These are phyloP conservation scores for Trissoscelio sp. DNA, from an alignment of 2,888 invertebrate species.

Conservation along the genomic window DNA sequence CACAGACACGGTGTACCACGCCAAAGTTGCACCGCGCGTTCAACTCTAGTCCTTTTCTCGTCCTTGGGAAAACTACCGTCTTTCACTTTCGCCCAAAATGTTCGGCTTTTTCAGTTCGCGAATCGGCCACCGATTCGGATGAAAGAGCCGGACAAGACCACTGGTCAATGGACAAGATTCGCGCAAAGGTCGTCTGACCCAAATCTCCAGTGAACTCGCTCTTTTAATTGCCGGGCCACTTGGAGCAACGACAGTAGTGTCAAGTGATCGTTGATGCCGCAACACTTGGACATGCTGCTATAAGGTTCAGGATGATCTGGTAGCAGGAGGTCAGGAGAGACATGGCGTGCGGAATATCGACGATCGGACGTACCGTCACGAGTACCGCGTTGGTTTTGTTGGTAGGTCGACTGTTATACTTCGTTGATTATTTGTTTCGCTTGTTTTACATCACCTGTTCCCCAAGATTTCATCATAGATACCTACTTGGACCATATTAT, in stretches of 20 bases:
- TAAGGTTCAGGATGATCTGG: conserved; percentile 77
- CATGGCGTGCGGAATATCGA: conserved; percentile 77
- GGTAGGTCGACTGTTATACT: conserved; percentile 75
- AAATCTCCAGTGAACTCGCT: conserved; percentile 20
- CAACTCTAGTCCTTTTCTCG: conserved; percentile 56
- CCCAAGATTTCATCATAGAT: not conserved
- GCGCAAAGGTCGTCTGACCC: not conserved
- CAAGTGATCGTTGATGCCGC: conserved; percentile 36
- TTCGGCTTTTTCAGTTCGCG: conserved; percentile 16
- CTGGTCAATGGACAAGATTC: conserved; percentile 35
- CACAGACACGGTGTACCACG: conserved; percentile 31
- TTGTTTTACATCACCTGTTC: not conserved
- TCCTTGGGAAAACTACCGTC: conserved; percentile 29
- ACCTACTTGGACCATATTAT: too few species aligned
- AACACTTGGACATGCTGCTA: conserved; percentile 65
- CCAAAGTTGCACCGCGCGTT: conserved; percentile 29
- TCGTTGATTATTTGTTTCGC: not conserved
- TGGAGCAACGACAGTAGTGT: conserved; percentile 14
- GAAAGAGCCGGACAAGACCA: not conserved
- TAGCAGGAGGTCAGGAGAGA: conserved; percentile 77
- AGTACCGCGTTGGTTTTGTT: conserved; percentile 80
- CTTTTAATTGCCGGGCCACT: not conserved
- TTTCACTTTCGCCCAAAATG: conserved; percentile 42
- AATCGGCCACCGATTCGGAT: not conserved
- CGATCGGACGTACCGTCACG: conserved; percentile 78